Base-by-base conservation (phyloP, 2,113 vertebrate species). In the Microcebus griseorufus region DNA sequence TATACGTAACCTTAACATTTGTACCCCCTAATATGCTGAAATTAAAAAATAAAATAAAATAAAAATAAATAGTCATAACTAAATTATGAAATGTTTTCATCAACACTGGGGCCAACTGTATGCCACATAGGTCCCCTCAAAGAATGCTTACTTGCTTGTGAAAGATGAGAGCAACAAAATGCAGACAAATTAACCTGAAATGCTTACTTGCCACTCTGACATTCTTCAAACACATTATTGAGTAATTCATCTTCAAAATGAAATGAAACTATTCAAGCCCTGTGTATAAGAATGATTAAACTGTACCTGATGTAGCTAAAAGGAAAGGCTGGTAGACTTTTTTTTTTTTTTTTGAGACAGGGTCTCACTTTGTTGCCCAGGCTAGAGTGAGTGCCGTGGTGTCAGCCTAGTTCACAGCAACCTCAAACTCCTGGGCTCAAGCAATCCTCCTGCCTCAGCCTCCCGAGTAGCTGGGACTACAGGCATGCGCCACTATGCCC, bases 261-360 rank as follows among this genome's bases (percentile, higher is more conserved):
- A 51, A 67, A 84, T 1, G 55, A 88, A 93, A 75, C 83, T 96
- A 16, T 4, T 83, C 8, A 25, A 76, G 29, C 4, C 14, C 73
- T 48, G 42, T 76, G 7, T 75, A 16, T 84, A 69, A 92, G 90
- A 95, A 94, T 96, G 64, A 93, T 97, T 96, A 97, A 94, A 91
- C 93, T 96, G 45, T 64, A 92, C 42, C 48, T 69, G 7, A 5
- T 76, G 45, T 76, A 73, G 90, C 93, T 93, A 60, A 5, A 75
- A 58, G 14, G 0, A 53, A 60, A 42, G 42, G 42, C 42, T 42
- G 42, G 42, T 42, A 42, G 42, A 42, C 42, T 42, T 42, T 6
- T 42, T 42, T 42, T 42, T 39, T 39, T 42, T 6, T 42, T 42
- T 42, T 42, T 42, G 42, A 42, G 42, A 42, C 42, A 42, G 42